A percentile compares a stretch with the other conserved stretches of the same genome.
Evolutionary conservation across 2,113 vertebrate genomes (phyloP).

Genomic region (Myocastor coypus): DNA sequence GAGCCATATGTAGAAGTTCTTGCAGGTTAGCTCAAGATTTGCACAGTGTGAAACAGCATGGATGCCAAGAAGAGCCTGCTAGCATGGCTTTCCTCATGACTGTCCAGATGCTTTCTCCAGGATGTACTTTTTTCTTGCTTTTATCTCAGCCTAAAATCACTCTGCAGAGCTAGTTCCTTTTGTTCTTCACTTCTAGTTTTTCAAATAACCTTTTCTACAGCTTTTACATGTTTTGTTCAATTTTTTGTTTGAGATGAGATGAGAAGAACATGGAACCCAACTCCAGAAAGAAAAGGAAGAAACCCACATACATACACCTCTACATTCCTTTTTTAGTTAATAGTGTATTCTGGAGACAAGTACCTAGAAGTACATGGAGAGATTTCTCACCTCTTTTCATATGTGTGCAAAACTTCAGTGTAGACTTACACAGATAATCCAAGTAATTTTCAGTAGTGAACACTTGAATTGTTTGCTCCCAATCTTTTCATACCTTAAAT

Average conservation of each 20-base stretch:
- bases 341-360: conserved; percentile 1
- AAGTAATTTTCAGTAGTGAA: background rate
- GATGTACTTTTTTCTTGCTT: background rate
- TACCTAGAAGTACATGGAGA: background rate
- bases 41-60: background rate
- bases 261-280: background rate
- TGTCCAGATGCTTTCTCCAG: background rate
- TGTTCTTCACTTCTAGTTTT: background rate
- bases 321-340: background rate
- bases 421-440: background rate
- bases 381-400: background rate
- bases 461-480: background rate
- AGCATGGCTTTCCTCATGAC: background rate
- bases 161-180: background rate
- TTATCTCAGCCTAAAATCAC: background rate
- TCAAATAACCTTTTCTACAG: background rate
- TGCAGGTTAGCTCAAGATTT: background rate
- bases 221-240: background rate
- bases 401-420: background rate
- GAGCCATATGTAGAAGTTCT: background rate
- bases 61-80: background rate
- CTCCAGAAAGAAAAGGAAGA: background rate
- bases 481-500: background rate
- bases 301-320: background rate
- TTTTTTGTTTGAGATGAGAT: background rate